Evolutionary conservation across 2,797 vertebrate species (phyloP).

Genomic region (Lacerta bilineata): DNA sequence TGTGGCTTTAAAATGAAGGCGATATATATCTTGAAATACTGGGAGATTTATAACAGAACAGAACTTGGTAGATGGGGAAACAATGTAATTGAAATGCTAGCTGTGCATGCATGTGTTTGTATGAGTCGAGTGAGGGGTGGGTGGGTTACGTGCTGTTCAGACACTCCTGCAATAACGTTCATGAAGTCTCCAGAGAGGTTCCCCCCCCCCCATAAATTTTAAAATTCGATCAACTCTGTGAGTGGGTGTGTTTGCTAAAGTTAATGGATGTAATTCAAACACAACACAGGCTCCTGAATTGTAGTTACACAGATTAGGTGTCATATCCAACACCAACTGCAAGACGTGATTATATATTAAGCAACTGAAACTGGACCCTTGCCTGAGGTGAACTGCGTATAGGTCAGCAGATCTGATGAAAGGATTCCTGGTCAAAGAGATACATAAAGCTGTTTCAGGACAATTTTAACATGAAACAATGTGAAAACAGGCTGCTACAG

Average conservation of each 20-base stretch:
- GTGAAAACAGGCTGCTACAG: background rate
- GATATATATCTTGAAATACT: conserved; percentile 13
- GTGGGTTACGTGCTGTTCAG: background rate
- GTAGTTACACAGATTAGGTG: conserved; percentile 17
- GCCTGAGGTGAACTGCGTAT: background rate
- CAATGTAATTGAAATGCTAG: background rate
- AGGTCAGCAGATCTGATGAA: background rate
- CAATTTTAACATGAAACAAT: conserved; percentile 1
- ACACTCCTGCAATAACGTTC: rapidly evolving
- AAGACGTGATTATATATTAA: rapidly evolving
- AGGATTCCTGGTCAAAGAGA: background rate
- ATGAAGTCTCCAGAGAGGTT: background rate
- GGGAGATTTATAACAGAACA: conserved; percentile 2
- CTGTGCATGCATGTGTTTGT: background rate
- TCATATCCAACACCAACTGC: rapidly evolving
- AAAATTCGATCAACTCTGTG: rapidly evolving
- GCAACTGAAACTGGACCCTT: rapidly evolving
- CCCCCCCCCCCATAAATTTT: rapidly evolving
- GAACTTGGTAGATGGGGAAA: background rate
- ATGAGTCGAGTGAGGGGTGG: background rate
- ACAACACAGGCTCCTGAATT: background rate
- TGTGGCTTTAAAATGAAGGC: background rate
- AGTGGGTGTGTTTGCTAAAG: conserved; percentile 22
- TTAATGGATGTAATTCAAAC: conserved; percentile 28
- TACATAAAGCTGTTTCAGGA: background rate